phyloP scores from a whole-genome alignment of 2,888 invertebrate species.

The Xestia c-nigrum region DNA sequence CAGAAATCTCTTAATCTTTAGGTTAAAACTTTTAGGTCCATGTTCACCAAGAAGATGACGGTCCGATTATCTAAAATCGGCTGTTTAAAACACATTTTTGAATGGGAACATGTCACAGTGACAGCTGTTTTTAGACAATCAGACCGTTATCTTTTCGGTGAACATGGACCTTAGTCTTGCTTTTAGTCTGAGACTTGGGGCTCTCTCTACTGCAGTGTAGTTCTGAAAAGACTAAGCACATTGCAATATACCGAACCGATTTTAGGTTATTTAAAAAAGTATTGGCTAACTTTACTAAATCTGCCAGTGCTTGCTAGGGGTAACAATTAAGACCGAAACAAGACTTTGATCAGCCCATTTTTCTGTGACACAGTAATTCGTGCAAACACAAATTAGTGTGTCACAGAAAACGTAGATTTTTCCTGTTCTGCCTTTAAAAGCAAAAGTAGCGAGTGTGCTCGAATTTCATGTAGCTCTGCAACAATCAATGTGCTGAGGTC shows the following conservation, averaged over 20 bases:
- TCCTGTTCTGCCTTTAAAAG: not conserved
- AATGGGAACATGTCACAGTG: no score
- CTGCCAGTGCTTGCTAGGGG: not conserved
- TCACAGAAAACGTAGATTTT: not conserved
- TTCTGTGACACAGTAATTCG: not conserved
- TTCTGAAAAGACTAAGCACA: not conserved
- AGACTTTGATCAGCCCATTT: not conserved
- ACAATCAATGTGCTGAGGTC: conserved; percentile 1
- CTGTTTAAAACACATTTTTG: no score
- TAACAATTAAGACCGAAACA: not conserved
- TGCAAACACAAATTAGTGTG: not conserved
- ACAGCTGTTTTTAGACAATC: no score
- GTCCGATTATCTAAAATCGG: no score
- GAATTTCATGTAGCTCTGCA: conserved; percentile 10
- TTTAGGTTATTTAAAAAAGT: no score
- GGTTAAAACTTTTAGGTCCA: not conserved
- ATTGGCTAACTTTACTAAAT: not conserved
- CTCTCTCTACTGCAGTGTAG: no score
- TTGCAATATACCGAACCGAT: not conserved
- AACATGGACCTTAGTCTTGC: no score
- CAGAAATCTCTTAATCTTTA: not conserved
- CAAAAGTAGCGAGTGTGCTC: not conserved
- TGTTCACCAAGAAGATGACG: no score
- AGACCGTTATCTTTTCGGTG: no score
- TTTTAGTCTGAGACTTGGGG: no score